phyloP scores from a whole-genome alignment of 2,113 vertebrate genomes.

The Hippocampus mohnikei region DNA sequence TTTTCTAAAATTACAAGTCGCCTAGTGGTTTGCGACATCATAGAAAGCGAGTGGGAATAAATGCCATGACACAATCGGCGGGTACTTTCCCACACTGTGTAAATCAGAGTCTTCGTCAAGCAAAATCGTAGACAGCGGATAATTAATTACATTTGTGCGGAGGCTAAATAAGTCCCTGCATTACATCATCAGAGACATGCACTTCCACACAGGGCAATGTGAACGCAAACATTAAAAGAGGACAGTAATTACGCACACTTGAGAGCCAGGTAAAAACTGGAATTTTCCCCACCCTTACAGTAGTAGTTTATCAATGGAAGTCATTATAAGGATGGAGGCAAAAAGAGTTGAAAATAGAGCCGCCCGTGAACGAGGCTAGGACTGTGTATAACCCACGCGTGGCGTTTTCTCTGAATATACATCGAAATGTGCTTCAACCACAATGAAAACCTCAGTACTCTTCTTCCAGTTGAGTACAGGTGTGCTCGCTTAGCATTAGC shows the following conservation, averaged over 20 bases:
- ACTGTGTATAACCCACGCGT: too few relatives aligned
- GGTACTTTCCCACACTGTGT: background rate
- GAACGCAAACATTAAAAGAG: too few relatives aligned
- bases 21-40: background rate
- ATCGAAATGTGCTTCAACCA: too few relatives aligned
- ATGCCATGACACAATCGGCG: background rate
- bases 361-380: background rate
- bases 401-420: too few relatives aligned
- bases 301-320: background rate
- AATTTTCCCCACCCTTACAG: too few relatives aligned
- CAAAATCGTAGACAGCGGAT: background rate
- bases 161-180: background rate
- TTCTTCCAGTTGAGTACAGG: background rate
- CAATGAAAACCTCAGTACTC: too few relatives aligned
- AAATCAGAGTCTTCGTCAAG: background rate
- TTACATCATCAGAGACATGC: background rate
- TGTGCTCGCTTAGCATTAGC: background rate
- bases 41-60: background rate
- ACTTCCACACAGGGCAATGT: background rate
- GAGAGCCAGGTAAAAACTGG: too few relatives aligned
- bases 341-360: background rate
- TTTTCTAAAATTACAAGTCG: background rate
- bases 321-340: background rate
- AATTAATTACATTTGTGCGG: background rate
- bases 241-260: too few relatives aligned